Conservation (phyloP, 1,140 invertebrate species). For the Geopemphigus sp. region DNA sequence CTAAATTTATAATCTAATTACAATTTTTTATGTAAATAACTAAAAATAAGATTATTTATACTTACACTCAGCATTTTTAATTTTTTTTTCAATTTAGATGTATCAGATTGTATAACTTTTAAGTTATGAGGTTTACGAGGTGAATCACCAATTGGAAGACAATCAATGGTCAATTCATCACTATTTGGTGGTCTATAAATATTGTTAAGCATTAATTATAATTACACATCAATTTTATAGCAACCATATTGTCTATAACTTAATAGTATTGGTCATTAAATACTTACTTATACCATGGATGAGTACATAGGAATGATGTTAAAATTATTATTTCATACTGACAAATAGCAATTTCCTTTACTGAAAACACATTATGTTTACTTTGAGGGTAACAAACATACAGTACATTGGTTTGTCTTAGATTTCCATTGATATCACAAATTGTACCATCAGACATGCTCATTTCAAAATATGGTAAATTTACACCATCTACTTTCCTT, state of each 20-base stretch:
- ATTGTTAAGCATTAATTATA: neutral
- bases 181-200: conserved; percentile 27
- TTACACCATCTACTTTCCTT: conserved; percentile 81
- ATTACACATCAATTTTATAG: neutral
- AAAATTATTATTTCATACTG: conserved; percentile 90
- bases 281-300: conserved; percentile 78
- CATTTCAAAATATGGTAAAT: conserved; percentile 80
- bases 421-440: conserved; percentile 87
- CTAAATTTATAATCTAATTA: neutral
- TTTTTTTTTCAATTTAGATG: conserved; percentile 25
- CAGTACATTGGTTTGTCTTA: conserved; percentile 73
- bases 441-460: conserved; percentile 75
- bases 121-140: conserved; percentile 37
- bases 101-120: conserved; percentile 32
- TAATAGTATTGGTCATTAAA: neutral
- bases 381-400: conserved; percentile 83
- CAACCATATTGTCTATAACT: neutral
- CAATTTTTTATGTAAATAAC: neutral
- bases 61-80: conserved; percentile 27
- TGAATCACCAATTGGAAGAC: conserved; percentile 28
- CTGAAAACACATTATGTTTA: conserved; percentile 88
- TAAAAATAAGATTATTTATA: neutral
- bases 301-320: conserved; percentile 78
- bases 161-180: conserved; percentile 46
- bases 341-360: conserved; percentile 91